Evolutionary conservation across 2,888 invertebrate species (phyloP), one percentile per base, ranked within the genome.

Genomic region (Exephanes ischioxanthus): DNA sequence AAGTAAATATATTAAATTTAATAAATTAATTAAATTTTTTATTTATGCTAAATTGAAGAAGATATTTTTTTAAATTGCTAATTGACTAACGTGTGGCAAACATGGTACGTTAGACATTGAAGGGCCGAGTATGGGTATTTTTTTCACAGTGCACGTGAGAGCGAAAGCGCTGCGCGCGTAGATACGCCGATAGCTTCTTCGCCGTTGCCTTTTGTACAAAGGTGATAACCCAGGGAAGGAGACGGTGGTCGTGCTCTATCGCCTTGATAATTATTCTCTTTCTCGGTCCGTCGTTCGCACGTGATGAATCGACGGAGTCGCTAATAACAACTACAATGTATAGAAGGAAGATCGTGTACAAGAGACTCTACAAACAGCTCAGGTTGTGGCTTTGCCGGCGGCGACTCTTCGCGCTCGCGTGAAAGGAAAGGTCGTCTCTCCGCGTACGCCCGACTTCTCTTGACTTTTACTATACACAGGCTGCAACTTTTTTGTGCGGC

Each of bases 401-500:
- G 75, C 75, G 58, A 63, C 61, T 63, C 61, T 63, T 63, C 30
- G 61, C 61, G 61, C 61, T 63, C 48, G 37, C 55, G 75, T 33
- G 75, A 81, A 81, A 81, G 73, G 73, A 73, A 55, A 75, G 48
- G 58, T 67, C 67, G 58, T 51, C 68, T 48, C 51, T n/a, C 30
- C 48, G 58, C 67, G 55, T 22, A 19, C n/a, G 16, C 58, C 30
- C 73, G 68, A 22, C 19, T 71, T 76, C 30, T 61, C 61, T 26
- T 58, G n/a, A 45, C 61, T 73, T 30, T 61, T 61, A 61, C 61
- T 45, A 30, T 33, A 63, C 16, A 63, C 33, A 33, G 16, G 58
- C 58, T 75, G 81, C 81, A 63, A 19, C 48, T 70, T 63, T 53
- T 45, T 76, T 68, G 16, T 30, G 0, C 22, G 61, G 22, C 14